Conservation (phyloP, 2,113 vertebrate genomes). For the Saccopteryx bilineata region DNA sequence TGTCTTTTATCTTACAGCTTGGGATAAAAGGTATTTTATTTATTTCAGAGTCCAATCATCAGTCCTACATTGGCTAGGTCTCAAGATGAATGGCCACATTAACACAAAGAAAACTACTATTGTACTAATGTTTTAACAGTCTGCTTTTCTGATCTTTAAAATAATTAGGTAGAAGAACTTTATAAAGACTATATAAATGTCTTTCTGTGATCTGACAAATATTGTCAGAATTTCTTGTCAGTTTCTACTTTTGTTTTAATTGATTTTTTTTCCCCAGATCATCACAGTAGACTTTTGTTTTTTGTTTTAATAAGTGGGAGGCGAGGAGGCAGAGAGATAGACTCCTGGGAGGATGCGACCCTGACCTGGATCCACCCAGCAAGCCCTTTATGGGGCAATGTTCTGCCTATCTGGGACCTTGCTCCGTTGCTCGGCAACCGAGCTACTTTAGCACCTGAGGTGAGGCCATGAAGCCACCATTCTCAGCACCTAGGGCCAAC, state of each 20-base stretch:
- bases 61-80: slow-evolving; percentile 70
- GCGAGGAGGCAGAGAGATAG: too few species aligned
- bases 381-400: too few species aligned
- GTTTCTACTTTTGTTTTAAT: slow-evolving; percentile 28
- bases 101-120: slow-evolving; percentile 47
- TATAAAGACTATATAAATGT: background rate
- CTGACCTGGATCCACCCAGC: too few species aligned
- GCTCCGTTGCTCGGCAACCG: too few species aligned
- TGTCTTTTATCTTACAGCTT: slow-evolving; percentile 63
- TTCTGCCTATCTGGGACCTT: too few species aligned
- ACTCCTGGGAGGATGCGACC: too few species aligned
- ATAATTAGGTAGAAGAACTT: slow-evolving; percentile 59
- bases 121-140: slow-evolving; percentile 33
- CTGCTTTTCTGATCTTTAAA: slow-evolving; percentile 42
- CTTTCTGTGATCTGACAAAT: slow-evolving; percentile 56
- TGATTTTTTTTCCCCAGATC: background rate
- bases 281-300: slow-evolving; percentile 11
- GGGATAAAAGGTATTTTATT: slow-evolving; percentile 57
- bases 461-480: too few species aligned
- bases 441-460: too few species aligned
- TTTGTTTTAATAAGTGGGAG: too few species aligned
- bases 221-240: slow-evolving; percentile 60
- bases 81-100: slow-evolving; percentile 69
- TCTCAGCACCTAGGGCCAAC: too few species aligned
- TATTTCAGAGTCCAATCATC: slow-evolving; percentile 71